A percentile compares a stretch with the other conserved stretches of the same genome.
Evolutionary conservation across 2,797 vertebrate genomes (phyloP).

Genomic region (Toxotes lorentzi): DNA sequence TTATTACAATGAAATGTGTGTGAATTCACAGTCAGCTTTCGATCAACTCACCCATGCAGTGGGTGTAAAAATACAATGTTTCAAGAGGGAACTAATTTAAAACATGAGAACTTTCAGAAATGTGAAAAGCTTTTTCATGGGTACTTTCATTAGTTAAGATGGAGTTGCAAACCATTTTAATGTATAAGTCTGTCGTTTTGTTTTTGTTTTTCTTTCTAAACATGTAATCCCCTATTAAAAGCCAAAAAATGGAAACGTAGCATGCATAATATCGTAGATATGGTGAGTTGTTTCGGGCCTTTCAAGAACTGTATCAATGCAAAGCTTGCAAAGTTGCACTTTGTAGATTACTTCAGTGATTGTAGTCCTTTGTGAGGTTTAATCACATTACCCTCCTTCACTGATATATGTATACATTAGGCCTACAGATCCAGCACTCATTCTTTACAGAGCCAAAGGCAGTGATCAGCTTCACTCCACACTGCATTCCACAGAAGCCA

Average conservation of each 20-base stretch:
- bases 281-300: conserved; percentile 46
- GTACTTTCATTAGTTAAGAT: conserved; percentile 61
- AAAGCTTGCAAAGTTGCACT: conserved; percentile 78
- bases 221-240: conserved; percentile 53
- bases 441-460: conserved; percentile 38
- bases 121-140: conserved; percentile 73
- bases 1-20: conserved; percentile 62
- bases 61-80: conserved; percentile 46
- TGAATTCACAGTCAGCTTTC: conserved; percentile 66
- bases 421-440: conserved; percentile 36
- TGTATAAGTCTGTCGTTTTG: conserved; percentile 46
- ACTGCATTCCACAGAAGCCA: conserved; percentile 64
- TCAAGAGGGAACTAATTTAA: conserved; percentile 35
- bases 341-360: conserved; percentile 68
- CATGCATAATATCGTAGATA: conserved; percentile 46
- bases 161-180: conserved; percentile 61
- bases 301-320: conserved; percentile 56
- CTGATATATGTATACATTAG: conserved; percentile 41
- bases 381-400: conserved; percentile 53
- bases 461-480: conserved; percentile 45
- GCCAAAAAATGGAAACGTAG: conserved; percentile 66
- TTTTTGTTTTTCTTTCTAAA: conserved; percentile 50
- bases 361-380: conserved; percentile 47
- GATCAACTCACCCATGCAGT: conserved; percentile 32
- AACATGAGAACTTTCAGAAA: conserved; percentile 62